Evolutionary conservation across 2,888 invertebrate species (phyloP), one percentile per base, ranked within the genome.

Genomic region (Sinhomidia bicolor): DNA sequence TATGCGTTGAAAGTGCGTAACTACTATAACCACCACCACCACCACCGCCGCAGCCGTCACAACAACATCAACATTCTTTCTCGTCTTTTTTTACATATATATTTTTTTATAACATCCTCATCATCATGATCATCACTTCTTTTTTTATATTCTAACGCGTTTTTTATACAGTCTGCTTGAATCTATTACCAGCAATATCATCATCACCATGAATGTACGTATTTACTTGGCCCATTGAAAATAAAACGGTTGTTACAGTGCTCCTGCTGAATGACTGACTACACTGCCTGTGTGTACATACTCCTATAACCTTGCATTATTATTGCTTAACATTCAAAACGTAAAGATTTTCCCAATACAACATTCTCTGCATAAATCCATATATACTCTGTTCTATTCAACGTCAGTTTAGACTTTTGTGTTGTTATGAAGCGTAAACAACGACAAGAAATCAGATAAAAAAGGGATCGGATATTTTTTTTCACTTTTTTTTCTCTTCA

Each of bases 361-460:
- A n/a, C n/a, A n/a, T n/a, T n/a, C n/a, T n/a, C n/a, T n/a, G n/a
- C n/a, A n/a, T n/a, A n/a, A n/a, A n/a, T n/a, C n/a, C n/a, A n/a
- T n/a, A n/a, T n/a, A n/a, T n/a, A n/a, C n/a, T n/a, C 1, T 60
- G 60, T 12, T 60, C 12, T 60, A 29, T 29, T 29, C 26, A 60
- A 60, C 17, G 60, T 23, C 79, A 17, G 85, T 79, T 85, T 54
- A 47, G 32, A 41, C 68, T 60, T 60, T 60, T 29, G 4, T 17
- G 9, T 20, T 60, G 60, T 79, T 79, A 51, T 68, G 68, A 79
- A 79, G 79, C 79, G 85, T 85, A 85, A 85, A 85, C 85, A 85
- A 68, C 79, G 51, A 85, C 79, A n/a, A 57, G 10, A 68, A 79
- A 78, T 65, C 68, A 85, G 85, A 85, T 85, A 85, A 60, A 29